phyloP scores from a whole-genome alignment of 2,797 vertebrate species.

The Sebastes cheni region DNA sequence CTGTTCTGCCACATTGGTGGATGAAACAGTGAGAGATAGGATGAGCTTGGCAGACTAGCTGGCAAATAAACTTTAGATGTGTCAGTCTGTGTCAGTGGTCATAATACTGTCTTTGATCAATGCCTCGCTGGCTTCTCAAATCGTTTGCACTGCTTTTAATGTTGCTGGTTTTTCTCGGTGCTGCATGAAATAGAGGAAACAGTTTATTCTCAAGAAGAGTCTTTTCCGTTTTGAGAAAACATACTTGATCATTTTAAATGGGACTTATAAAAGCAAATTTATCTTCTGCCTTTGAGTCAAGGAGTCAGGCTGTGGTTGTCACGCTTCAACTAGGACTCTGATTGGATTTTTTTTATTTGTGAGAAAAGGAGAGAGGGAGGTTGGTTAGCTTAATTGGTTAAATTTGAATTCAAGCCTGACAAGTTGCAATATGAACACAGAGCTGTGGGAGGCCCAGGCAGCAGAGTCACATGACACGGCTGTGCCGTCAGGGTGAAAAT shows the following conservation, averaged over 20 bases:
- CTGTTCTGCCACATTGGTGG: constrained; percentile 23
- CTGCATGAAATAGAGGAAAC: constrained; percentile 39
- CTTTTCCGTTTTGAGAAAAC: constrained; percentile 39
- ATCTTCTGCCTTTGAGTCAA: constrained; percentile 58
- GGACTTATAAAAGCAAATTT: constrained; percentile 51
- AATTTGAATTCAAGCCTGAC: constrained; percentile 64
- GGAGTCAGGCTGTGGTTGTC: constrained; percentile 60
- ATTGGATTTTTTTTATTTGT: constrained; percentile 62
- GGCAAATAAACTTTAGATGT: constrained; percentile 46
- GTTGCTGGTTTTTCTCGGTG: constrained; percentile 7
- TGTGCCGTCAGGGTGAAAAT: constrained; percentile 55
- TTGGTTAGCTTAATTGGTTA: constrained; percentile 64
- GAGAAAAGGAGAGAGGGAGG: constrained; percentile 33
- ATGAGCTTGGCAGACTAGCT: constrained; percentile 13
- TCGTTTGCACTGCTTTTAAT: constrained; percentile 34
- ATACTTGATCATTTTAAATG: constrained; percentile 53
- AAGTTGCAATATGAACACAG: constrained; percentile 48
- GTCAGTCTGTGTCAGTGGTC: constrained; percentile 48
- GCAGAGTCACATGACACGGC: constrained; percentile 44
- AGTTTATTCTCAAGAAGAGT: constrained; percentile 17
- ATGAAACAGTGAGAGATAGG: constrained; percentile 18
- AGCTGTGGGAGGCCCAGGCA: constrained; percentile 41
- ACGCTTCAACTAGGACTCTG: constrained; percentile 65
- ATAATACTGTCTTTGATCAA: constrained; percentile 64
- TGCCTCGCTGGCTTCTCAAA: constrained; percentile 16